Percentiles rank a stretch among this genome's conserved stretches.
Conservation (phyloP, 2,113 vertebrate genomes). For the Podilymbus podiceps region DNA sequence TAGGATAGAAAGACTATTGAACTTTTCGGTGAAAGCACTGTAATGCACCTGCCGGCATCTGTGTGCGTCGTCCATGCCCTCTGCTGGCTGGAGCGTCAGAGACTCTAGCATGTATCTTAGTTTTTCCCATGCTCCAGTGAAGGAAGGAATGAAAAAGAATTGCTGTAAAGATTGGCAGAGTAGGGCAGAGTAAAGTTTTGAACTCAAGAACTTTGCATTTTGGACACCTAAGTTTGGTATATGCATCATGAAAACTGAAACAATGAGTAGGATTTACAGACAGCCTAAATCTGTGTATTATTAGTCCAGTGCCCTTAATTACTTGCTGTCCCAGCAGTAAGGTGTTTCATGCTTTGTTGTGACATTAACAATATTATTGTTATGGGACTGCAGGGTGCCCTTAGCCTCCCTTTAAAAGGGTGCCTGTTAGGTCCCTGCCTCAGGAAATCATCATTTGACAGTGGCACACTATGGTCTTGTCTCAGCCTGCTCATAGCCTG, state of each 20-base stretch:
- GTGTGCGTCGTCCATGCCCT: neutral
- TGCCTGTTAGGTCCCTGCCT: neutral
- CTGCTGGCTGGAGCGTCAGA: neutral
- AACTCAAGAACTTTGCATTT: neutral
- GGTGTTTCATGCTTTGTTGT: neutral
- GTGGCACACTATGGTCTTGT: neutral
- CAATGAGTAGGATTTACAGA: neutral
- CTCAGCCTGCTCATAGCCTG: neutral
- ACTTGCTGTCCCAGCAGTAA: neutral
- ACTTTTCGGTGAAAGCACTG: neutral
- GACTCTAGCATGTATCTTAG: neutral
- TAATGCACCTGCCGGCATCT: fast-evolving
- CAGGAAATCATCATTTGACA: neutral
- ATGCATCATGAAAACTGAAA: neutral
- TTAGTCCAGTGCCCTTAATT: neutral
- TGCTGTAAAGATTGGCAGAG: neutral
- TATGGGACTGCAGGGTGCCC: neutral
- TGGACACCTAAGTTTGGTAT: neutral
- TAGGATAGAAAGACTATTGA: neutral
- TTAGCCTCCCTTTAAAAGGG: neutral
- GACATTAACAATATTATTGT: neutral
- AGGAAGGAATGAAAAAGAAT: neutral
- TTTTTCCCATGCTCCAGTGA: neutral
- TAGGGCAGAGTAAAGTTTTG: neutral
- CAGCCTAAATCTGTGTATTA: neutral